A percentile compares a stretch with the other conserved stretches of the same genome.
Conservation (phyloP, 1,140 invertebrate species). For the Drosophila ananassae region DNA sequence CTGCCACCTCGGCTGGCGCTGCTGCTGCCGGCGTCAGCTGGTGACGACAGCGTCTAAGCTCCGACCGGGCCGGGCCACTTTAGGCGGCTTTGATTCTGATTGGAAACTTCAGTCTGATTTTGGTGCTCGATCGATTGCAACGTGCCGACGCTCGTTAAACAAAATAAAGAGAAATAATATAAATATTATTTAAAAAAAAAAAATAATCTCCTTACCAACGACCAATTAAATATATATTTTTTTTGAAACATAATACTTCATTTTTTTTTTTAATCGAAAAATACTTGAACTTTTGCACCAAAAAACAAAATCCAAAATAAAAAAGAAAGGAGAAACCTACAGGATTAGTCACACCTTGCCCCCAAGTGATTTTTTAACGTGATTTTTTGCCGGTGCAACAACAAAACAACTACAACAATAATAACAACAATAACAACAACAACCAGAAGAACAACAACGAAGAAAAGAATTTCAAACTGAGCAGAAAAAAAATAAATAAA, state of each 20-base stretch:
- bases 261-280: slow-evolving; percentile 35
- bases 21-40: slow-evolving; percentile 26
- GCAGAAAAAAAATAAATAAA: slow-evolving; percentile 10
- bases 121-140: slow-evolving; percentile 84
- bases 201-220: slow-evolving; percentile 9
- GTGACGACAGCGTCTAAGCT: slow-evolving; percentile 57
- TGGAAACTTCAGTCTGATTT: slow-evolving; percentile 83
- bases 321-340: slow-evolving; percentile 19
- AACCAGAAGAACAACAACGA: slow-evolving; percentile 10
- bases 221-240: slow-evolving; percentile 31
- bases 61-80: slow-evolving; percentile 53
- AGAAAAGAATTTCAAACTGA: slow-evolving; percentile 26
- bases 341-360: slow-evolving; percentile 66
- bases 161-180: slow-evolving; percentile 6
- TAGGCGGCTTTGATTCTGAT: slow-evolving; percentile 80
- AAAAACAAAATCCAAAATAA: neutral
- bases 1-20: slow-evolving; percentile 13
- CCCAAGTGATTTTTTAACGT: slow-evolving; percentile 41
- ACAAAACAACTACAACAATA: slow-evolving; percentile 14
- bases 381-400: slow-evolving; percentile 55
- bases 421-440: neutral
- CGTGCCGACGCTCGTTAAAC: slow-evolving; percentile 72
- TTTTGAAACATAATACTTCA: slow-evolving; percentile 28
- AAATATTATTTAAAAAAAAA: neutral
- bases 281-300: neutral